A percentile compares a stretch with the other conserved stretches of the same genome.
Conservation (phyloP, 2,113 vertebrate species). For the Erythrocercus mccallii region DNA sequence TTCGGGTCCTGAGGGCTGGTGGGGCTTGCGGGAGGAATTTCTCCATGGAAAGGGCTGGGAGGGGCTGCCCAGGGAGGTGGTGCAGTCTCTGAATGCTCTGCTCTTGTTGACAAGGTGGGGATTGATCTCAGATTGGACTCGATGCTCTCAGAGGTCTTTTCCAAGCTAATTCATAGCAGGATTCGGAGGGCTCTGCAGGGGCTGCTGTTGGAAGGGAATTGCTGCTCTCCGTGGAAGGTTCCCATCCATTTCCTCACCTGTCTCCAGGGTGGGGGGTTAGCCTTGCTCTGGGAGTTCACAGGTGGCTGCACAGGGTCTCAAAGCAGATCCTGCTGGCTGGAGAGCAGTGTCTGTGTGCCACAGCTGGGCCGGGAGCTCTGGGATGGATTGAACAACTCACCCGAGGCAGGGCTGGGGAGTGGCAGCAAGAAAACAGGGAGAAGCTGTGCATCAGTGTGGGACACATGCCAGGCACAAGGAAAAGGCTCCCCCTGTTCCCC, state of each 20-base stretch:
- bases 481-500: not conserved
- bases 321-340: not conserved
- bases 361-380: not conserved
- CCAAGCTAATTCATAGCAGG: accelerated
- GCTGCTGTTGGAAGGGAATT: not conserved
- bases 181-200: not conserved
- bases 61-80: not conserved
- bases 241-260: not conserved
- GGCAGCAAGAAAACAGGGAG: not conserved
- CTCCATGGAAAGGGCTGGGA: accelerated
- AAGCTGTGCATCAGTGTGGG: not conserved
- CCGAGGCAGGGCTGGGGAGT: not conserved
- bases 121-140: accelerated
- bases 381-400: not conserved
- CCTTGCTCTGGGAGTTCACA: not conserved
- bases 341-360: not conserved
- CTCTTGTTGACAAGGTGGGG: not conserved
- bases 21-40: accelerated
- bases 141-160: not conserved
- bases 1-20: too few species aligned
- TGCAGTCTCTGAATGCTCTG: not conserved
- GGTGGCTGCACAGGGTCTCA: not conserved
- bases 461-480: too few species aligned
- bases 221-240: accelerated
- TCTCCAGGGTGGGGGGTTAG: not conserved